Evolutionary conservation across 1,140 invertebrate species (phyloP).

Genomic region (Orius laevigatus): DNA sequence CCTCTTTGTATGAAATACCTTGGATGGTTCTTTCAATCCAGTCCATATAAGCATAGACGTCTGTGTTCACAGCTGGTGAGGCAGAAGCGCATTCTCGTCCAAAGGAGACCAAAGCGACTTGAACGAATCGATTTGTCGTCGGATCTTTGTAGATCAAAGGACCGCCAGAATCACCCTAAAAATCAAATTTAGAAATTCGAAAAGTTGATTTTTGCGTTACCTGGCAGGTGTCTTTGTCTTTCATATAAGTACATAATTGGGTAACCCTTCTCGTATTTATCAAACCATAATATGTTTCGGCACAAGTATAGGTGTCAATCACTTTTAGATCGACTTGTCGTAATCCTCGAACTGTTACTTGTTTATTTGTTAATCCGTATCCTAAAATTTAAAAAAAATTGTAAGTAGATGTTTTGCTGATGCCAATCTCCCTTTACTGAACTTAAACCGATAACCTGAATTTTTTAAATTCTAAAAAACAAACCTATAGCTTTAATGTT

Average conservation of each 20-base stretch:
- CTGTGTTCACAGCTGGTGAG: not conserved
- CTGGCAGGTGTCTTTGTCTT: slow-evolving; percentile 44
- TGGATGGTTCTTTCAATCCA: not conserved
- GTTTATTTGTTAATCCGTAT: slow-evolving; percentile 4
- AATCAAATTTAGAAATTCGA: not conserved
- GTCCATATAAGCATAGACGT: not conserved
- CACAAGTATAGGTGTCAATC: not conserved
- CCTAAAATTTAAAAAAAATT: not conserved
- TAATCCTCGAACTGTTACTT: not conserved
- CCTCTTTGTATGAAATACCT: too few species aligned
- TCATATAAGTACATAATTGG: slow-evolving; percentile 47
- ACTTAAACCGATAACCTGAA: too few species aligned
- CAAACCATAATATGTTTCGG: not conserved
- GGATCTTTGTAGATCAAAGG: not conserved
- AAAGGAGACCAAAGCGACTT: slow-evolving; percentile 1
- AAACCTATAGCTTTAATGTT: slow-evolving; percentile 35
- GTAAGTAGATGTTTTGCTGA: too few species aligned
- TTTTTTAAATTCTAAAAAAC: slow-evolving; percentile 12
- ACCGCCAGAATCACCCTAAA: slow-evolving; percentile 6
- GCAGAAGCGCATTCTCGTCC: not conserved
- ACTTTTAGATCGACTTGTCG: slow-evolving; percentile 1
- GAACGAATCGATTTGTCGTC: not conserved
- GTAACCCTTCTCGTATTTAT: slow-evolving; percentile 1
- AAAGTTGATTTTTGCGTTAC: too few species aligned
- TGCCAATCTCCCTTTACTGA: too few species aligned